A percentile compares a stretch with the other conserved stretches of the same genome.
phyloP scores from a whole-genome alignment of 1,140 invertebrate species.

The Theocolax elegans region DNA sequence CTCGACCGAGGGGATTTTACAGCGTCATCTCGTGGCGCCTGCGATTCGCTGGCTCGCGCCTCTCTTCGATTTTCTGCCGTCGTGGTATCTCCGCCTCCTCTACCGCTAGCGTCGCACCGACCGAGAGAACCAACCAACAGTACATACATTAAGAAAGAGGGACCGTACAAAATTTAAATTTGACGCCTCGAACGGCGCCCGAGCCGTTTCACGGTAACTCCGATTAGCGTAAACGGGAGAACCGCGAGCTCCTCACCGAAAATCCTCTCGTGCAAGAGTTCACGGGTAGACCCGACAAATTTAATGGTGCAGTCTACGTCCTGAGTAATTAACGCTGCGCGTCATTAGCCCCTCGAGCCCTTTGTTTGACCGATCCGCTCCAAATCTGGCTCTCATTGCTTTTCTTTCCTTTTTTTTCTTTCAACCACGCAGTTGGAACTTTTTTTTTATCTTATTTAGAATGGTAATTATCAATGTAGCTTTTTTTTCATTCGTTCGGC shows the following conservation, averaged over 20 bases:
- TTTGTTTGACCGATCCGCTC: conserved; percentile 18
- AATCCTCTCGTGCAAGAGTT: background rate
- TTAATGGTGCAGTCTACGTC: background rate
- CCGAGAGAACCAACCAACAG: too few relatives aligned
- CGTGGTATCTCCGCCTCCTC: conserved; percentile 22
- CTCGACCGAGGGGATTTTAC: conserved; percentile 50
- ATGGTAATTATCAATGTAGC: conserved; percentile 10
- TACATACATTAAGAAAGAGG: conserved; percentile 42
- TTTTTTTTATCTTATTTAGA: too few relatives aligned
- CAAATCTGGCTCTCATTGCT: background rate
- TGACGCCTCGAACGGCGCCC: conserved; percentile 45
- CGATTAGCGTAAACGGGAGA: conserved; percentile 28
- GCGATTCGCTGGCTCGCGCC: conserved; percentile 45
- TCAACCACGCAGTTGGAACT: too few relatives aligned
- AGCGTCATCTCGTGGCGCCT: conserved; percentile 58
- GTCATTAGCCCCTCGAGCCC: conserved; percentile 14
- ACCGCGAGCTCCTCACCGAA: too few relatives aligned
- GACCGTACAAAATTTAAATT: conserved; percentile 50
- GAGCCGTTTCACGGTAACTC: background rate
- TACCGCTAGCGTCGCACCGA: conserved; percentile 8
- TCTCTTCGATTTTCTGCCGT: conserved; percentile 40
- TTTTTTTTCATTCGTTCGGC: background rate
- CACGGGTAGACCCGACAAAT: background rate
- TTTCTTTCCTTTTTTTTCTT: background rate
- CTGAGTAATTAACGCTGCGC: conserved; percentile 22